Base-by-base conservation (phyloP, 2,113 vertebrate genomes). In the Herpailurus yagouaroundi region DNA sequence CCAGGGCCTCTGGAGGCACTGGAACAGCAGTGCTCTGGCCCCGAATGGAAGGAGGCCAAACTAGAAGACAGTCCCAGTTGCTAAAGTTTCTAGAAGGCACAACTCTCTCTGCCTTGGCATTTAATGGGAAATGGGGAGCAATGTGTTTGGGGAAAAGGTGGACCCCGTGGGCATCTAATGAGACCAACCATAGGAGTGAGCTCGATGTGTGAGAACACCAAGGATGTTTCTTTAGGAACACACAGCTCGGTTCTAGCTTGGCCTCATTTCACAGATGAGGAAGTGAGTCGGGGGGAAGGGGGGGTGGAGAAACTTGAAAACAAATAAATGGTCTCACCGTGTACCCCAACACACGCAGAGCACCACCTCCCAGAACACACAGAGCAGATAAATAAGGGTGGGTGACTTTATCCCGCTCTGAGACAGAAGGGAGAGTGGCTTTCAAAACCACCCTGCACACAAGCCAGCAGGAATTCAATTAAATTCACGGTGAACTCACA, bases 261-360 rank as follows among this genome's bases (percentile, higher is more conserved):
- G 31, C 23, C 3, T 71, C 83, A 83, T 4, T 4, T 55, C 64
- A 48, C 73, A 25, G 13, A 25, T 4, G 33, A 95, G 41, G n/a
- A 79, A 64, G 27, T 16, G 13, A 60, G 14, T 12, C 4, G 33
- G 38, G 45, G 21, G 38, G 45, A 50, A 18, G 31, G 60, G 4
- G 33, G 45, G 21, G 50, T 29, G 76, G 23, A 50, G 60, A 81
- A 50, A 4, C 50, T 27, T 1, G 3, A 77, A 66, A 52, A 41
- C 11, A 48, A 50, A 86, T 19, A 10, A 50, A 11, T 5, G 9
- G 4, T 33, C 36, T 89, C 11, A 25, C 33, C 3, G 27, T 10
- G 16, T n/a, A 31, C 21, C 64, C 55, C 16, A 23, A 14, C 0
- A 27, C 38, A 9, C 0, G 0, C 8, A 45, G 45, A 45, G 45